phyloP scores from a whole-genome alignment of 1,140 invertebrate species.

The Formica selysi region DNA sequence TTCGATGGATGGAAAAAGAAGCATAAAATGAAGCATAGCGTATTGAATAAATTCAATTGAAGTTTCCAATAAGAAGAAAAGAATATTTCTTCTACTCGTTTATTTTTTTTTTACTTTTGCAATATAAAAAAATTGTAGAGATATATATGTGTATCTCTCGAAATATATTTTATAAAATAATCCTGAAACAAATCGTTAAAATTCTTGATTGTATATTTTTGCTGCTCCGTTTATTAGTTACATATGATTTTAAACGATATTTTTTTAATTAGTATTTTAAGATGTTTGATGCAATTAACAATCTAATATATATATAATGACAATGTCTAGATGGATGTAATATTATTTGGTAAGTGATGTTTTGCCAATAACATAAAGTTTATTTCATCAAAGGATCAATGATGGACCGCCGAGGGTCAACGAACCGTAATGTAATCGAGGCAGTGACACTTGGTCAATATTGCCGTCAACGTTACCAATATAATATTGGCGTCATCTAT shows the following conservation, averaged over 20 bases:
- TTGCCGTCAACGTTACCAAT: not conserved
- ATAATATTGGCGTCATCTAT: not conserved
- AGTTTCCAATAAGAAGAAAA: constrained; percentile 10
- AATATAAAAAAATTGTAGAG: not conserved
- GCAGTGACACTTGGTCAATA: constrained; percentile 46
- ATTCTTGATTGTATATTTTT: not conserved
- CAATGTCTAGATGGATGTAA: not conserved
- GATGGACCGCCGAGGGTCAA: not conserved
- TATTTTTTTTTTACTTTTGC: not conserved
- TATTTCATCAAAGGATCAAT: not conserved
- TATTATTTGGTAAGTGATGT: not conserved
- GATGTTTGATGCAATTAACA: not conserved
- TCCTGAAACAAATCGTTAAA: not conserved
- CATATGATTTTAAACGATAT: not conserved
- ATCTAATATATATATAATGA: not conserved
- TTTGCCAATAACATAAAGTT: constrained; percentile 39
- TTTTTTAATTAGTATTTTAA: not conserved
- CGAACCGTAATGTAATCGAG: constrained; percentile 24
- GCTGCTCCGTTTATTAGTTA: too few relatives aligned
- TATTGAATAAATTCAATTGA: constrained; percentile 33
- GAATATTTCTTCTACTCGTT: not conserved
- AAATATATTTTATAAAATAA: constrained; percentile 7
- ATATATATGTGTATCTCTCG: not conserved
- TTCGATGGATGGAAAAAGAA: not conserved
- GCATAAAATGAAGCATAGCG: constrained; percentile 2